Conservation (phyloP, 2,797 vertebrate genomes). For the Remorina albescens region DNA sequence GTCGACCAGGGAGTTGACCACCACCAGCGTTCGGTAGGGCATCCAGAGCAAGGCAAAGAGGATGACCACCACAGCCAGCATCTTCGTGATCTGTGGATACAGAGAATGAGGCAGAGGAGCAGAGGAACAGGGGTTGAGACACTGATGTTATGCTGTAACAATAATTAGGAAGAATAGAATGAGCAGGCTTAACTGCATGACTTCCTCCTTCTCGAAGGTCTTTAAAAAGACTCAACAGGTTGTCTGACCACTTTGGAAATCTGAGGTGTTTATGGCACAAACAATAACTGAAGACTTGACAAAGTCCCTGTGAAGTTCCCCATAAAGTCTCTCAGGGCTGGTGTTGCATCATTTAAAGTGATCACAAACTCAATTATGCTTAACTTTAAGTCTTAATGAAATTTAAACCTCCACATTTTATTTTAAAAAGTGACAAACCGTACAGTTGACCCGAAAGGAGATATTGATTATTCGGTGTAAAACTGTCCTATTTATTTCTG, state of each 20-base stretch:
- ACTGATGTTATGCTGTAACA: not conserved
- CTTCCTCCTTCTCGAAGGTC: not conserved
- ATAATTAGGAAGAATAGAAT: not conserved
- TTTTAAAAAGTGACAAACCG: too few relatives aligned
- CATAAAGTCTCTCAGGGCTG: too few relatives aligned
- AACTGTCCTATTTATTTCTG: too few relatives aligned
- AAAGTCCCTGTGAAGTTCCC: too few relatives aligned
- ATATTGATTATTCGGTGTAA: too few relatives aligned
- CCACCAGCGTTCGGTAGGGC: constrained; percentile 91
- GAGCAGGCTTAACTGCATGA: not conserved
- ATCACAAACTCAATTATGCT: too few relatives aligned
- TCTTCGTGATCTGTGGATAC: constrained; percentile 89
- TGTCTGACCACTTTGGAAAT: too few relatives aligned
- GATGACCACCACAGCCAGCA: constrained; percentile 90
- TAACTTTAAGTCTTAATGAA: too few relatives aligned
- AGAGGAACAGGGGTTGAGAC: not conserved
- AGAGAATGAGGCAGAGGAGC: not conserved
- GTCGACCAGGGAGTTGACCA: constrained; percentile 92
- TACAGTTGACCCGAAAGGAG: too few relatives aligned
- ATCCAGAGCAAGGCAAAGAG: constrained; percentile 92
- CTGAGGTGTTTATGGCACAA: not conserved
- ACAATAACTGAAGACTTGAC: too few relatives aligned
- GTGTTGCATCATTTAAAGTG: too few relatives aligned
- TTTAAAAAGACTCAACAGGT: not conserved
- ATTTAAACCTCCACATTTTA: too few relatives aligned